These are phyloP conservation scores for Actinostola sp. DNA, from an alignment of 92 coral and sea anemone genomes.

Conservation along the genomic window DNA sequence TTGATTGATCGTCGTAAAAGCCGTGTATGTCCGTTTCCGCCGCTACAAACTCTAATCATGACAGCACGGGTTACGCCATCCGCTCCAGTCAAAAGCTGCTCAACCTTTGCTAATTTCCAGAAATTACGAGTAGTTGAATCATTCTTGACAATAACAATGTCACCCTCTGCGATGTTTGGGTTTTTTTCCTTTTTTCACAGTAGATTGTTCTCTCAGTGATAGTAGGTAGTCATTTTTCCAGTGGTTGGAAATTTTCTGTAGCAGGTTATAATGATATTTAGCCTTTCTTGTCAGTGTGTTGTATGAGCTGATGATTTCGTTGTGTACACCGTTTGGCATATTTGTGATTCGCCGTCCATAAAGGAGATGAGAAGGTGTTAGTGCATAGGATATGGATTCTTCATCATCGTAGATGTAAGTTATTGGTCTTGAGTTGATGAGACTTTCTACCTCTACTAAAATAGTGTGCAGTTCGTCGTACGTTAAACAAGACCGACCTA, in stretches of 20 bases:
- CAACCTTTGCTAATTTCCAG: conserved; percentile 57
- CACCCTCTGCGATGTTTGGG: conserved; percentile 31
- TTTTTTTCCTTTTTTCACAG: neutral
- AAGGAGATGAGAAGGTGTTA: conserved; percentile 54
- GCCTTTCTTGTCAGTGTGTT: conserved; percentile 47
- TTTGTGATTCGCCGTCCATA: conserved; percentile 44
- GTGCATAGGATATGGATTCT: conserved; percentile 57
- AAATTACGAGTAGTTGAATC: conserved; percentile 33
- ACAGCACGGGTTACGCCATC: conserved; percentile 53
- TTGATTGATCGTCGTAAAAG: conserved; percentile 3
- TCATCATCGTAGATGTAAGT: conserved; percentile 56
- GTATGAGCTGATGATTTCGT: conserved; percentile 57
- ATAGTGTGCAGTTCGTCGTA: conserved; percentile 46
- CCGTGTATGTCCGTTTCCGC: conserved; percentile 15
- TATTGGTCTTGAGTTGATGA: conserved; percentile 43
- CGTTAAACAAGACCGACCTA: conserved; percentile 31
- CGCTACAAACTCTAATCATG: conserved; percentile 36
- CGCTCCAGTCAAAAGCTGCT: conserved; percentile 39
- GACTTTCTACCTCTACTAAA: conserved; percentile 43
- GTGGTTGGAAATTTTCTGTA: conserved; percentile 44
- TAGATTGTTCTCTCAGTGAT: conserved; percentile 23
- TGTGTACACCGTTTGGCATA: conserved; percentile 39
- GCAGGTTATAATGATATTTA: conserved; percentile 39
- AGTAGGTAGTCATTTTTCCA: conserved; percentile 61
- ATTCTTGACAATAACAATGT: conserved; percentile 46